Evolutionary conservation across 2,797 vertebrate species (phyloP).

Genomic region (Myripristis jacobus): DNA sequence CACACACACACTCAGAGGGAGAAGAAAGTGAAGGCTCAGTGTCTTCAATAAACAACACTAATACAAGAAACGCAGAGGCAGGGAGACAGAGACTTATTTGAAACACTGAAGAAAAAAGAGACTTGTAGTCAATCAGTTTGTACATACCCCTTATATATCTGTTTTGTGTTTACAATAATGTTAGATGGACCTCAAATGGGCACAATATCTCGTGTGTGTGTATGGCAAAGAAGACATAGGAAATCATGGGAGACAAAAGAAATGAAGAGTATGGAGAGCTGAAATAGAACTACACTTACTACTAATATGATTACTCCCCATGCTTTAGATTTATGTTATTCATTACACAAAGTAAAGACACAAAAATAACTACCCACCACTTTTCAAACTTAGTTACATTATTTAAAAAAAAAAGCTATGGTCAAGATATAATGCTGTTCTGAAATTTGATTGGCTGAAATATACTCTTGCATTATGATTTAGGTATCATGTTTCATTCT

Average conservation of each 20-base stretch:
- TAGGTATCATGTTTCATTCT: slow-evolving; percentile 22
- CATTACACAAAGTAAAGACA: too few species aligned
- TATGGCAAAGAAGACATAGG: not conserved
- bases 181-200: not conserved
- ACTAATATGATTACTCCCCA: too few species aligned
- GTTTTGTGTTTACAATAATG: not conserved
- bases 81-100: slow-evolving; percentile 12
- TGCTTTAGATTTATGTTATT: too few species aligned
- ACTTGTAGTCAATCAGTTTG: not conserved
- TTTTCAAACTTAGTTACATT: too few species aligned
- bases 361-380: too few species aligned
- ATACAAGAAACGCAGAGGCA: not conserved
- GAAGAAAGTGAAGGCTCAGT: slow-evolving; percentile 16
- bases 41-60: slow-evolving; percentile 31
- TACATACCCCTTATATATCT: not conserved
- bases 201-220: not conserved
- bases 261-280: too few species aligned
- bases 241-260: too few species aligned
- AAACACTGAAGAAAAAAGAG: slow-evolving; percentile 8
- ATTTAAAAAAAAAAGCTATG: too few species aligned
- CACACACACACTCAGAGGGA: slow-evolving; percentile 11
- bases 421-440: too few species aligned
- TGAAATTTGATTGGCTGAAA: not conserved
- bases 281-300: too few species aligned
- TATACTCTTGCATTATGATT: slow-evolving; percentile 29